phyloP scores from a whole-genome alignment of 2,888 invertebrate genomes.

The Digitonthophagus gazella region DNA sequence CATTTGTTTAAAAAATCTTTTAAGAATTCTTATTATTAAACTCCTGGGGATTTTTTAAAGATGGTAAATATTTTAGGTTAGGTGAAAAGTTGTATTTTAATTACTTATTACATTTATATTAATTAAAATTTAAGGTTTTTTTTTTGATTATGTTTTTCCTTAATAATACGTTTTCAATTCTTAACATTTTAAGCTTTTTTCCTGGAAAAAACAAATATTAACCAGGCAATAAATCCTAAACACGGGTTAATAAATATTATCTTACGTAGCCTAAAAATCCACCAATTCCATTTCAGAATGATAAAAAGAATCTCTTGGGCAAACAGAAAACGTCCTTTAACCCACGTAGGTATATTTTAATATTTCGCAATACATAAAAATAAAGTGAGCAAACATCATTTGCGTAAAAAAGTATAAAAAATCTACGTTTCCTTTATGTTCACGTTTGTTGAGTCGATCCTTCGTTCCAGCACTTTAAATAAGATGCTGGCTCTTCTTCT shows the following conservation, averaged over 20 bases:
- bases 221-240: background rate
- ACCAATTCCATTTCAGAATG: background rate
- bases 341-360: too few species aligned
- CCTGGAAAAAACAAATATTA: too few species aligned
- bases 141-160: too few species aligned
- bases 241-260: background rate
- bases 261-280: background rate
- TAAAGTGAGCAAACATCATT: background rate
- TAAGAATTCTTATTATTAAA: too few species aligned
- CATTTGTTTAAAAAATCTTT: too few species aligned
- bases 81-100: too few species aligned
- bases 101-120: too few species aligned
- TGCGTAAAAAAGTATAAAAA: background rate
- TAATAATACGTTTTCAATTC: too few species aligned
- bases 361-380: background rate
- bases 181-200: too few species aligned
- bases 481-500: background rate
- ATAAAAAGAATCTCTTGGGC: background rate
- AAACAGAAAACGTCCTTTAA: background rate
- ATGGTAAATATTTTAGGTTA: too few species aligned
- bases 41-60: too few species aligned
- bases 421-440: background rate
- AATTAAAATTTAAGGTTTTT: too few species aligned
- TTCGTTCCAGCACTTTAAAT: background rate
- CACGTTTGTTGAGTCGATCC: background rate